A percentile compares a stretch with the other conserved stretches of the same genome.
Evolutionary conservation across 1,140 invertebrate genomes (phyloP).

Genomic region (Thalassaphorura encarpata): DNA sequence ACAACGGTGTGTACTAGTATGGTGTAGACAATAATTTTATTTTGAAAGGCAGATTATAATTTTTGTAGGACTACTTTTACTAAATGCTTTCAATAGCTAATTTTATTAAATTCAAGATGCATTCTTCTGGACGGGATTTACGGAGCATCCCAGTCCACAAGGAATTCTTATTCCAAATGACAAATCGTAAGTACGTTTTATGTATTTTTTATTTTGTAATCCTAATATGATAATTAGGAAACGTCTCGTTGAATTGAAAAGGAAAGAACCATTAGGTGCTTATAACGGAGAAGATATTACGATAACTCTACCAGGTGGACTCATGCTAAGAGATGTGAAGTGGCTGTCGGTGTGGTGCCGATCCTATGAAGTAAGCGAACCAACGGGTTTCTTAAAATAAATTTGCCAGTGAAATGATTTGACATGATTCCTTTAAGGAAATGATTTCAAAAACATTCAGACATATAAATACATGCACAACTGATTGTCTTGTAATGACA

Average conservation of each 20-base stretch:
- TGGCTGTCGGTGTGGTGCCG: slow-evolving; percentile 87
- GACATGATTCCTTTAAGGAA: neutral
- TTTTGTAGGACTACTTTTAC: too few species aligned
- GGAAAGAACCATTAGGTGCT: slow-evolving; percentile 54
- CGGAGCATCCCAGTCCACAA: slow-evolving; percentile 45
- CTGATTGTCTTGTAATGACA: too few species aligned
- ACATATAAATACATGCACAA: too few species aligned
- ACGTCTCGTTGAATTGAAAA: slow-evolving; percentile 36
- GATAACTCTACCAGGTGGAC: slow-evolving; percentile 72
- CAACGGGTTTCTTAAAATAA: neutral
- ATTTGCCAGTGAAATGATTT: neutral
- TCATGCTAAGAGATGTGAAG: slow-evolving; percentile 65
- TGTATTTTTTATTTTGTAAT: too few species aligned
- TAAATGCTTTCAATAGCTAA: too few species aligned
- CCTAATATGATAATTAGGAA: neutral
- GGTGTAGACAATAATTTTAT: too few species aligned
- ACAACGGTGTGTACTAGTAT: too few species aligned
- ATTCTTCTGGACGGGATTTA: slow-evolving; percentile 72
- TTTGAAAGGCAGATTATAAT: too few species aligned
- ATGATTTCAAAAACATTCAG: neutral
- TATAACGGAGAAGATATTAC: slow-evolving; percentile 72
- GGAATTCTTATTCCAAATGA: slow-evolving; percentile 70
- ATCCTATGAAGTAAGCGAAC: slow-evolving; percentile 64
- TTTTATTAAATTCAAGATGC: slow-evolving; percentile 67
- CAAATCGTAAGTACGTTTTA: slow-evolving; percentile 45